phyloP scores from a whole-genome alignment of 2,113 vertebrate species.

The Probosciger aterrimus region DNA sequence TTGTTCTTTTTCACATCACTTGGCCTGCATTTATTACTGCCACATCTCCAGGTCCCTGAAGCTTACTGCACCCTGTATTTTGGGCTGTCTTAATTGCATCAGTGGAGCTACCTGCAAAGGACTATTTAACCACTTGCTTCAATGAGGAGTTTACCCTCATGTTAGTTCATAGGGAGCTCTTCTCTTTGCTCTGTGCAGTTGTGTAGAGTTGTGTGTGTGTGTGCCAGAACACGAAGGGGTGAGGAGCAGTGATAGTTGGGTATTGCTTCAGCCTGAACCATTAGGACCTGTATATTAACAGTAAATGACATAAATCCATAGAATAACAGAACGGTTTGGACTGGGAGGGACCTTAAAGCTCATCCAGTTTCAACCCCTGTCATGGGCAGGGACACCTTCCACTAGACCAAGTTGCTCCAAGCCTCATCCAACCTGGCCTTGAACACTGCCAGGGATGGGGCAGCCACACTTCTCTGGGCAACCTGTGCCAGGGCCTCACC shows the following conservation, averaged over 20 bases:
- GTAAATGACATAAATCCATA: neutral
- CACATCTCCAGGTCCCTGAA: neutral
- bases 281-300: neutral
- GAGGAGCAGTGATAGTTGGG: neutral
- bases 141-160: neutral
- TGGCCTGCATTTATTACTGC: neutral
- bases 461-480: neutral
- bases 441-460: neutral
- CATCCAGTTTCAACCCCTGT: neutral
- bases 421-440: neutral
- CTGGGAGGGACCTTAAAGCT: neutral
- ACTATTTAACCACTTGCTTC: neutral
- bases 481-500: neutral
- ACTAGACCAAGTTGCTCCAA: neutral
- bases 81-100: neutral
- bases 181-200: neutral
- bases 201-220: neutral
- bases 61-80: neutral
- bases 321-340: neutral
- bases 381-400: neutral
- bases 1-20: neutral
- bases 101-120: neutral
- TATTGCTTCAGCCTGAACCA: neutral
- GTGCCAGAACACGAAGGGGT: neutral
- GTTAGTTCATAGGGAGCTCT: neutral